Base-by-base conservation (phyloP, 1,140 invertebrate species). In the Drosophila virilis region DNA sequence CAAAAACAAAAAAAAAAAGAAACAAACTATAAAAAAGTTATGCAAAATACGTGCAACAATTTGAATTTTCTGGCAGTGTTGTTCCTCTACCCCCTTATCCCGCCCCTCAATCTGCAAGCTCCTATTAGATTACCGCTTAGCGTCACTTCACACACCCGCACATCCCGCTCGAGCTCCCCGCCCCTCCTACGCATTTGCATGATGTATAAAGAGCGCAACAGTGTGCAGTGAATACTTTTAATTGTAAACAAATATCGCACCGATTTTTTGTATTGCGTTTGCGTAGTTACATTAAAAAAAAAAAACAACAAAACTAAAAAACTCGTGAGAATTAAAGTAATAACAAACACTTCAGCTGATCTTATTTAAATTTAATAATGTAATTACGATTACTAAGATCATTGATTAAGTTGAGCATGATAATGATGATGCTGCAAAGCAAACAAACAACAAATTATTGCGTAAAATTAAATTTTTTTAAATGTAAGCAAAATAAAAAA, bases 321-420 rank as follows among this genome's bases (percentile, higher is more conserved):
- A 72, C 22, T 71, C 57, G 68, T 38, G 51, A 71, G 42, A 74
- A 78, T 61, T 61, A 71, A 58, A 65, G 15, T 9, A 62, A 60
- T 74, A 61, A 51, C 50, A 58, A n/a, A 50, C 55, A 78, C 73
- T 80, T 85, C 81, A 86, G 78, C 81, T 85, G 81, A 85, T 85
- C 81, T 85, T 85, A 80, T 81, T 80, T 85, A 75, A 80, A 81
- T 85, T 67, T 75, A 80, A 80, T 78, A 70, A 74, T 85, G 62
- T 85, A 68, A 78, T 80, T 85, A 77, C 70, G 77, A 66, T 85
- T 85, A 85, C 74, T 85, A 85, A 85, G 77, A 85, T 85, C 74
- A 80, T 84, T 84, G 60, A 79, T 84, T 85, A 85, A 72, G 77
- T 80, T 85, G 77, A 83, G 71, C 67, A 77, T 69, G 57, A 80